A percentile compares a stretch with the other conserved stretches of the same genome.
These are phyloP conservation scores for Andrena cerasifolii DNA, from an alignment of 1,140 invertebrate genomes.

Conservation along the genomic window DNA sequence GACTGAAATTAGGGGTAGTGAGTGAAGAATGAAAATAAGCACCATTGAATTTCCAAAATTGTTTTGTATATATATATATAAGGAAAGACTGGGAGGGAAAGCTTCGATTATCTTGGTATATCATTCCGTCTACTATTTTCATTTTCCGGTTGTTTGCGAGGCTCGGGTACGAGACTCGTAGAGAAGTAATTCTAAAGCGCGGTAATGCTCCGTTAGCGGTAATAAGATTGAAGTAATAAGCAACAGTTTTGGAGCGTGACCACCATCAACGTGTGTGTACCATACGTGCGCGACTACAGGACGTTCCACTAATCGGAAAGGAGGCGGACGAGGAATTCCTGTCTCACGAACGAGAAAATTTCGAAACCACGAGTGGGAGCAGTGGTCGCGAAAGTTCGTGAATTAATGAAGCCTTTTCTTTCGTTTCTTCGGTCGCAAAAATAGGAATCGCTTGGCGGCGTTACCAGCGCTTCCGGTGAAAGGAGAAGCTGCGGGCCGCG, in stretches of 20 bases:
- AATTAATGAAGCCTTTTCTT: conserved; percentile 1
- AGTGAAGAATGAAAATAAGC: too few relatives aligned
- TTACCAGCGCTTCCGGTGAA: conserved; percentile 21
- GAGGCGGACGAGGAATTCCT: not conserved
- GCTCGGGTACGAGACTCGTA: not conserved
- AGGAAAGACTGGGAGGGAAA: too few relatives aligned
- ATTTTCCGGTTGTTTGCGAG: not conserved
- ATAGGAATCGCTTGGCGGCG: not conserved
- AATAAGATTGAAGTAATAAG: conserved; percentile 80
- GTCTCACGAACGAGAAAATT: conserved; percentile 7
- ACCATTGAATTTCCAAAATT: too few relatives aligned
- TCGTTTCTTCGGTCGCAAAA: conserved; percentile 4
- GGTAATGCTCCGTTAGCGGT: conserved; percentile 72
- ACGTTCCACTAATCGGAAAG: conserved; percentile 62
- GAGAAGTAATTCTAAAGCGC: conserved; percentile 51
- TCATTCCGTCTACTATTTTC: conserved; percentile 17
- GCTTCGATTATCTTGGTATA: too few relatives aligned
- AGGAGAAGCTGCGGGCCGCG: not conserved
- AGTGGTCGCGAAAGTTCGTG: conserved; percentile 29
- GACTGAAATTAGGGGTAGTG: too few relatives aligned
- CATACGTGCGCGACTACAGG: conserved; percentile 39
- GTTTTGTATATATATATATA: too few relatives aligned
- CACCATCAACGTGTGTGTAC: conserved; percentile 51
- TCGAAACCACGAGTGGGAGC: not conserved
- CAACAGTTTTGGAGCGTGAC: conserved; percentile 81